A percentile compares a stretch with the other conserved stretches of the same genome.
These are phyloP conservation scores for Leucania comma DNA, from an alignment of 2,888 invertebrate genomes.

Conservation along the genomic window DNA sequence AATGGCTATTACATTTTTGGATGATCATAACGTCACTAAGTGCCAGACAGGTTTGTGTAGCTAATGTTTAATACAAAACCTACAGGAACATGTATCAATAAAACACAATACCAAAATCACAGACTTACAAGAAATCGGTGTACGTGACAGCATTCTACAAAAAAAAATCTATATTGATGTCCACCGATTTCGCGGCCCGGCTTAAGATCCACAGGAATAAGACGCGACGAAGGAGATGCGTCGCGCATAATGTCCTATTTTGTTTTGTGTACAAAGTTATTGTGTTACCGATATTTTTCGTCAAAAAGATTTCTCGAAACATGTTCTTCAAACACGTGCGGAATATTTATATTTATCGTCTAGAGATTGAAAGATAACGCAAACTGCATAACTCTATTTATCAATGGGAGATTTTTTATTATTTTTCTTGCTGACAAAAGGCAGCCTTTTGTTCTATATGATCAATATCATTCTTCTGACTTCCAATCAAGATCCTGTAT, in stretches of 20 bases:
- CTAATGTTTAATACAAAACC: conserved; percentile 27
- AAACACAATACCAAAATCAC: conserved; percentile 27
- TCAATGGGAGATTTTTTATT: conserved; percentile 37
- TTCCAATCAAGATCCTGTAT: neutral
- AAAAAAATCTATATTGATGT: conserved; percentile 38
- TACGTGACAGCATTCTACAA: conserved; percentile 34
- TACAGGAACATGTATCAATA: conserved; percentile 1
- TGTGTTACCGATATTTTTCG: conserved; percentile 74
- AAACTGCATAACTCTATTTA: conserved; percentile 57
- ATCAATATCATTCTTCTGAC: neutral
- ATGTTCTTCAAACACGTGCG: conserved; percentile 58
- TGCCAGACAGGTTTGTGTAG: no score
- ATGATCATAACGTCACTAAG: neutral
- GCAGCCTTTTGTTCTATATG: conserved; percentile 7
- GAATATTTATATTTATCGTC: conserved; percentile 63
- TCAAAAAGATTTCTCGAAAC: conserved; percentile 69
- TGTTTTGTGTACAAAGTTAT: conserved; percentile 75
- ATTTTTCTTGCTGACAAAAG: conserved; percentile 31
- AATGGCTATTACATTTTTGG: no score
- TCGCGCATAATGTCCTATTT: conserved; percentile 79
- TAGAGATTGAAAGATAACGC: conserved; percentile 65
- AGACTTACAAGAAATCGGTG: conserved; percentile 29
- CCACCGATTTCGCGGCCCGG: conserved; percentile 58
- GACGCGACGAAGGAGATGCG: conserved; percentile 78
- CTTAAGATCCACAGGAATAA: conserved; percentile 80